Conservation (phyloP, 1,140 invertebrate genomes). For the Achroia grisella region DNA sequence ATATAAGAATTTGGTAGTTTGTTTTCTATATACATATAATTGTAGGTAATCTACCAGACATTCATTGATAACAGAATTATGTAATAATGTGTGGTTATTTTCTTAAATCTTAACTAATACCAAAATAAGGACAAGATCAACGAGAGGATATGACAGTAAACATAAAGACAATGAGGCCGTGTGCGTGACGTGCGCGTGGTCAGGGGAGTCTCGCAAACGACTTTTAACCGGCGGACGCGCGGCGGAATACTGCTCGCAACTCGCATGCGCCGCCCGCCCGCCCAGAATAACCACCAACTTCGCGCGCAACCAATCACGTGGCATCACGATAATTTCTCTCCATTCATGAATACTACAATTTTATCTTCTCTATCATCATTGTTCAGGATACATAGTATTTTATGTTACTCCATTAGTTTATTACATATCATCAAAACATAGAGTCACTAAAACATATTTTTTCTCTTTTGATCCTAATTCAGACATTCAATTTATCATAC, state of each 20-base stretch:
- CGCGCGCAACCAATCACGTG: constrained; percentile 46
- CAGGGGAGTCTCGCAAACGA: constrained; percentile 1
- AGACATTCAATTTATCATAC: too few species aligned
- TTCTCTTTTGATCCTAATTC: too few species aligned
- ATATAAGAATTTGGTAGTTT: too few species aligned
- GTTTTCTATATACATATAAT: too few species aligned
- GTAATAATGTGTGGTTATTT: too few species aligned
- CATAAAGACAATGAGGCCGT: constrained; percentile 5
- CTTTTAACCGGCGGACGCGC: constrained; percentile 24
- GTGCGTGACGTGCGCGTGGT: constrained; percentile 2
- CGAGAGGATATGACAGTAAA: constrained; percentile 5
- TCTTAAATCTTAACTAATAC: neutral
- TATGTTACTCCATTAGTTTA: too few species aligned
- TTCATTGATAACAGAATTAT: neutral
- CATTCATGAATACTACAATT: constrained; percentile 59
- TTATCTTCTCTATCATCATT: neutral
- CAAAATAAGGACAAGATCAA: neutral
- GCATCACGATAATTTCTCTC: constrained; percentile 31
- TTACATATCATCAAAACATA: too few species aligned
- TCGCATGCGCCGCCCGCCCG: constrained; percentile 52
- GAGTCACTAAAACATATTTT: too few species aligned
- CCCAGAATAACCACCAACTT: constrained; percentile 49
- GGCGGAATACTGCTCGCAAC: constrained; percentile 47
- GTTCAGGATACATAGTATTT: too few species aligned
- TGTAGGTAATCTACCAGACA: too few species aligned